Evolutionary conservation across 2,113 vertebrate species (phyloP).

Genomic region (Pitta sordida): DNA sequence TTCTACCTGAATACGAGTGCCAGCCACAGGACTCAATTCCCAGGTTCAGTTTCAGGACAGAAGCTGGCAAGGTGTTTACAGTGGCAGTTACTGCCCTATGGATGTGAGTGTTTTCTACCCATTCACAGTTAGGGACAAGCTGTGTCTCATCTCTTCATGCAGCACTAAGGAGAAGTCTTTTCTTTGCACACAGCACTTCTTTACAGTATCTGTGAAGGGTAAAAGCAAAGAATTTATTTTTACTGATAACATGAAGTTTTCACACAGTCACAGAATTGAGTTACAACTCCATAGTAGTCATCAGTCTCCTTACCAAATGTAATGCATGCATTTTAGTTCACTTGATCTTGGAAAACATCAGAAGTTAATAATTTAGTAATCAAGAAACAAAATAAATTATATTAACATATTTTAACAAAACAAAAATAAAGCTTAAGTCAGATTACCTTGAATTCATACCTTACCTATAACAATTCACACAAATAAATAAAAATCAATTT

Average conservation of each 20-base stretch:
- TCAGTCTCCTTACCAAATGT: background rate
- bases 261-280: background rate
- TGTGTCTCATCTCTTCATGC: background rate
- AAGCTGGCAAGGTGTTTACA: background rate
- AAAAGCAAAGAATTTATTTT: constrained; percentile 9
- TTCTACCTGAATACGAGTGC: background rate
- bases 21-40: background rate
- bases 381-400: background rate
- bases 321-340: background rate
- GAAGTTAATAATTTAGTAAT: background rate
- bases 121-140: background rate
- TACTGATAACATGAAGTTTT: background rate
- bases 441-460: background rate
- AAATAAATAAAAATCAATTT: background rate
- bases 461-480: background rate
- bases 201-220: background rate
- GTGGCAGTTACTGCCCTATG: background rate
- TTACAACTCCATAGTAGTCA: background rate
- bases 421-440: background rate
- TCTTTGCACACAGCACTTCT: background rate
- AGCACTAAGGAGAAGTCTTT: background rate
- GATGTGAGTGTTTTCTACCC: background rate
- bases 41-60: background rate
- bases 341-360: background rate
- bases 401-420: background rate